These are phyloP conservation scores for Colistium nudipinnis DNA, from an alignment of 2,113 vertebrate genomes.

Conservation along the genomic window DNA sequence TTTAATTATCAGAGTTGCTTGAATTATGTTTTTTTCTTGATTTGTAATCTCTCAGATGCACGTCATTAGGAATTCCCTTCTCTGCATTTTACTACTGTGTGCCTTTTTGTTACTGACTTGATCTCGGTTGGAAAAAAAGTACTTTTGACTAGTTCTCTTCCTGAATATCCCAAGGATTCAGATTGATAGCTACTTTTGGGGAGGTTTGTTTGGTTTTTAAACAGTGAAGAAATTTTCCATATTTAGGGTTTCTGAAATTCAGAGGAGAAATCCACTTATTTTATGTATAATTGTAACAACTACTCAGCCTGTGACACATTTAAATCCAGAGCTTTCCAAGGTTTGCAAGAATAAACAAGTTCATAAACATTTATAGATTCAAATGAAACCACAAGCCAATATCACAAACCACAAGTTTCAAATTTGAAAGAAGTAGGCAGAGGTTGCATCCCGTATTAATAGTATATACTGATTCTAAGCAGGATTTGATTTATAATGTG, in stretches of 20 bases:
- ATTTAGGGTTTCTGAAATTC: not conserved
- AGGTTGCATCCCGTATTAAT: not conserved
- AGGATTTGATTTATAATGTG: not conserved
- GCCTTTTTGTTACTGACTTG: not conserved
- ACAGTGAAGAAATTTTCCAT: not conserved
- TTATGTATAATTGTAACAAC: not conserved
- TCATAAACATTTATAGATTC: too few species aligned
- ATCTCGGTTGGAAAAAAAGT: conserved; percentile 23
- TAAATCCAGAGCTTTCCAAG: not conserved
- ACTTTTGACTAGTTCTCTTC: not conserved
- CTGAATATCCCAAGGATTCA: not conserved
- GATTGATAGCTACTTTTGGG: not conserved
- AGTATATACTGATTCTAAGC: not conserved
- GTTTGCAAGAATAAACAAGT: not conserved
- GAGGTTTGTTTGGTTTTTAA: not conserved
- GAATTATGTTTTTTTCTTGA: too few species aligned
- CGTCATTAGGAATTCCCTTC: not conserved
- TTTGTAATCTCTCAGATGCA: not conserved
- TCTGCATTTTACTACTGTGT: not conserved
- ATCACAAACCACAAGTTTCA: not conserved
- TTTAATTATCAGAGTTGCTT: too few species aligned
- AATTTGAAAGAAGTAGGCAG: not conserved
- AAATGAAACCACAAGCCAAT: too few species aligned
- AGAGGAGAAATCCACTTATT: too few species aligned
- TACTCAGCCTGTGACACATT: not conserved